phyloP scores from a whole-genome alignment of 1,140 invertebrate genomes.

The Polypedilum vanderplanki region DNA sequence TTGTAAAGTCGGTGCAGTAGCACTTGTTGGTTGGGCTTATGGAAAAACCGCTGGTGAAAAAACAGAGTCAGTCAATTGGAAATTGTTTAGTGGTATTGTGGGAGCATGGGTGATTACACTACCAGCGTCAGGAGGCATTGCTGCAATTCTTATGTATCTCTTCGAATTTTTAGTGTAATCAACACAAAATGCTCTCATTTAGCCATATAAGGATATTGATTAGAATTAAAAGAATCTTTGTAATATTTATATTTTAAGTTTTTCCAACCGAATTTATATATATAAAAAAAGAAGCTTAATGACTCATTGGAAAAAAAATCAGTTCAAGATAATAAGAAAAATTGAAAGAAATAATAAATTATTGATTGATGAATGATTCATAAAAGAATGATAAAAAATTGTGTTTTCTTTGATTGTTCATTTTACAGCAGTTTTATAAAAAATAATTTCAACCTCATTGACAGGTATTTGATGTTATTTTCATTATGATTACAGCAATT shows the following conservation, averaged over 20 bases:
- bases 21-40: constrained; percentile 67
- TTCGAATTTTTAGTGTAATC: neutral
- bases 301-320: too few relatives aligned
- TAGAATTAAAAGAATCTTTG: too few relatives aligned
- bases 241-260: too few relatives aligned
- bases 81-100: constrained; percentile 87
- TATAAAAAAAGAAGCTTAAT: too few relatives aligned
- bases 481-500: too few relatives aligned
- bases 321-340: too few relatives aligned
- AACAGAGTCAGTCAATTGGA: constrained; percentile 80
- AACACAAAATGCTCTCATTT: neutral
- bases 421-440: too few relatives aligned
- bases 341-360: neutral
- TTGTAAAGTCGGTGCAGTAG: constrained; percentile 96
- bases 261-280: too few relatives aligned
- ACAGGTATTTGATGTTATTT: too few relatives aligned
- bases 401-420: too few relatives aligned
- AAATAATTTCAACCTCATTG: too few relatives aligned
- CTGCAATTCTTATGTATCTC: neutral
- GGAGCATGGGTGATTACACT: constrained; percentile 96
- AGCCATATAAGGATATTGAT: neutral
- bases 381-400: too few relatives aligned
- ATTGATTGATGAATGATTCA: neutral
- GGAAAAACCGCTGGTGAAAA: constrained; percentile 43
- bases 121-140: constrained; percentile 65